phyloP scores from a whole-genome alignment of 2,113 vertebrate genomes.

The Pituophis catenifer region DNA sequence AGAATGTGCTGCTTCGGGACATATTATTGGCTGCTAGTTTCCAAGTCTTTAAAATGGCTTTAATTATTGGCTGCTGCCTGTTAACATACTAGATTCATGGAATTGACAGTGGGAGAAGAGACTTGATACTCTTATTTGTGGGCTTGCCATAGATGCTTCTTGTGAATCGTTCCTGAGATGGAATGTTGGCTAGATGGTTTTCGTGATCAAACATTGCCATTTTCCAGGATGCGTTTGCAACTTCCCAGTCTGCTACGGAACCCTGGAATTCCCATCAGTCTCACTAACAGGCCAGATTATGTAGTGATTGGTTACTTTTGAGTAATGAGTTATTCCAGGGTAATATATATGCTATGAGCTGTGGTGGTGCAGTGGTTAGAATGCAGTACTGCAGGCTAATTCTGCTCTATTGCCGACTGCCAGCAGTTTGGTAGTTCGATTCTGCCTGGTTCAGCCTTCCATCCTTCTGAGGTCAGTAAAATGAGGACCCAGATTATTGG shows the following conservation, averaged over 20 bases:
- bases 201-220: not conserved
- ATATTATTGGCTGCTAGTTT: not conserved
- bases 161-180: not conserved
- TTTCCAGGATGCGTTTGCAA: not conserved
- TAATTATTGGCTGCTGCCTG: not conserved
- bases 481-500: no score
- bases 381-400: no score
- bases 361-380: no score
- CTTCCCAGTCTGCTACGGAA: not conserved
- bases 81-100: not conserved
- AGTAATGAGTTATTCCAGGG: not conserved
- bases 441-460: no score
- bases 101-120: not conserved
- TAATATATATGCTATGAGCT: not conserved
- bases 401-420: no score
- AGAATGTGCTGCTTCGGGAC: not conserved
- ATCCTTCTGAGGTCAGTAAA: no score
- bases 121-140: not conserved
- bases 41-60: not conserved
- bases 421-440: no score
- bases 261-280: not conserved
- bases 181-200: not conserved
- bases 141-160: not conserved
- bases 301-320: not conserved
- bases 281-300: not conserved